phyloP scores from a whole-genome alignment of 64 coral and sea anemone genomes.

The Catalaphyllia jardinei region DNA sequence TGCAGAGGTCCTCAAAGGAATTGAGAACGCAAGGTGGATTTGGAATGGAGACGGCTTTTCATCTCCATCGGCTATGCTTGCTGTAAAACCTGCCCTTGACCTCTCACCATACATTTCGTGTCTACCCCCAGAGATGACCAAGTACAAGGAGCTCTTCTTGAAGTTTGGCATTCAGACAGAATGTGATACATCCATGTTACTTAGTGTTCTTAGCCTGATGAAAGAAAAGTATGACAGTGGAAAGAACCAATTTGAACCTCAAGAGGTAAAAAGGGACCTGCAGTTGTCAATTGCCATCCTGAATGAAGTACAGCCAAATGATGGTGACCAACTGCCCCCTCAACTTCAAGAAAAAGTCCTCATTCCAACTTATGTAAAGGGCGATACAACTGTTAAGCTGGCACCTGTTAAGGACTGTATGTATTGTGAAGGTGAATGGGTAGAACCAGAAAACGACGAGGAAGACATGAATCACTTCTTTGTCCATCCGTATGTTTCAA shows the following conservation, averaged over 20 bases:
- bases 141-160: conserved; percentile 26
- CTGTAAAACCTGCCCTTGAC: conserved; percentile 30
- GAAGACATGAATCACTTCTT: conserved; percentile 47
- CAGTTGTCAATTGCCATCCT: conserved; percentile 62
- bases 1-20: neutral
- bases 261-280: conserved; percentile 60
- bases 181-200: conserved; percentile 32
- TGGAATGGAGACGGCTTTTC: conserved; percentile 94
- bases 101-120: conserved; percentile 56
- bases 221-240: conserved; percentile 49
- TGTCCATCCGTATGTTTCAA: conserved; percentile 68
- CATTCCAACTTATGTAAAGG: conserved; percentile 59
- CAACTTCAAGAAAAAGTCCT: conserved; percentile 41
- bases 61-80: conserved; percentile 28
- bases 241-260: too few relatives aligned
- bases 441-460: conserved; percentile 34
- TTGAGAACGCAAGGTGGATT: conserved; percentile 47
- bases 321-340: neutral
- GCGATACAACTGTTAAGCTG: conserved; percentile 34
- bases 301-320: conserved; percentile 54
- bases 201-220: conserved; percentile 60
- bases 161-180: conserved; percentile 45
- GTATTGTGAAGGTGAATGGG: conserved; percentile 76
- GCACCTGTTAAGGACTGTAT: conserved; percentile 63
- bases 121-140: conserved; percentile 43